These are phyloP conservation scores for Sylvilagus floridanus DNA, from an alignment of 2,797 vertebrate genomes.

Conservation along the genomic window DNA sequence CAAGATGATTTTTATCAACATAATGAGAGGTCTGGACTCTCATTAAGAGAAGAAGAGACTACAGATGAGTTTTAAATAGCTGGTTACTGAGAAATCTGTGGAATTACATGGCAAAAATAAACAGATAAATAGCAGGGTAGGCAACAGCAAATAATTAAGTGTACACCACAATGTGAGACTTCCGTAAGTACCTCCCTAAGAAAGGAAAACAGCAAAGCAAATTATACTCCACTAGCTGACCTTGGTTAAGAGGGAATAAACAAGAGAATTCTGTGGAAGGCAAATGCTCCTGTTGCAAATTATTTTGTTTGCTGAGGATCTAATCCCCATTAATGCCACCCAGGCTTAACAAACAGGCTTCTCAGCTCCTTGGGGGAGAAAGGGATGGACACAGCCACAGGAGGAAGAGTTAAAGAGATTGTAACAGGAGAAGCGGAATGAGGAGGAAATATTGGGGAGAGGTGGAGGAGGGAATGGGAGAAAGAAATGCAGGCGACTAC, in stretches of 20 bases:
- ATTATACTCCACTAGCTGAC: conserved; percentile 13
- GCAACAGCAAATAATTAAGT: conserved; percentile 36
- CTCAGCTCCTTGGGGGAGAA: background rate
- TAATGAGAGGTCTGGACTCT: background rate
- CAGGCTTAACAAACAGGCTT: background rate
- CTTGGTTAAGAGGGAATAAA: conserved; percentile 53
- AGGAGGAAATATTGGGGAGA: background rate
- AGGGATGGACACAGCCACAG: background rate
- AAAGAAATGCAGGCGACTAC: background rate
- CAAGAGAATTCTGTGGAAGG: conserved; percentile 23
- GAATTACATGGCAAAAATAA: conserved; percentile 60
- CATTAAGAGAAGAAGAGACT: conserved; percentile 28
- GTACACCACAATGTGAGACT: background rate
- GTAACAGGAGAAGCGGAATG: background rate
- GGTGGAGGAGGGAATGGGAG: fast-evolving
- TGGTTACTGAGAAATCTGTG: conserved; percentile 56
- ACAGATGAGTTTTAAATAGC: conserved; percentile 46
- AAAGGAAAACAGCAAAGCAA: conserved; percentile 50
- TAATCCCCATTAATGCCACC: conserved; percentile 48
- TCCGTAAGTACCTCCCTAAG: background rate
- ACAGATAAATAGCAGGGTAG: conserved; percentile 18
- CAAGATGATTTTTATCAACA: conserved; percentile 19
- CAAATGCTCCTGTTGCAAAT: conserved; percentile 33
- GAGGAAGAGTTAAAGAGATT: background rate
- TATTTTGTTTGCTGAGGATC: conserved; percentile 65